These are phyloP conservation scores for Lobophora halterata DNA, from an alignment of 2,888 invertebrate genomes.

Conservation along the genomic window DNA sequence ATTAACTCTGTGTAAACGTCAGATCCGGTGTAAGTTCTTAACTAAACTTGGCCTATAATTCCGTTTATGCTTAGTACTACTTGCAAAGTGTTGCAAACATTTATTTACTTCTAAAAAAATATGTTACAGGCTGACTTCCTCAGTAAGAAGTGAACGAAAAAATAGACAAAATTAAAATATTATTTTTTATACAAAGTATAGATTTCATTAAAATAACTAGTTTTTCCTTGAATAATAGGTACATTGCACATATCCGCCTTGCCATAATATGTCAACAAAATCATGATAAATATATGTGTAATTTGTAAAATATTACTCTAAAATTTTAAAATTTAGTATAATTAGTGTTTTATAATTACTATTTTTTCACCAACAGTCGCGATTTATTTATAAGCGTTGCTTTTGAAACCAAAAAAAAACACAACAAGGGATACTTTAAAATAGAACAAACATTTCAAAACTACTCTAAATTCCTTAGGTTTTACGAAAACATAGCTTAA, in stretches of 20 bases:
- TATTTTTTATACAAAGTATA: no score
- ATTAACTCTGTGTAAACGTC: background rate
- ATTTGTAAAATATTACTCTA: constrained; percentile 6
- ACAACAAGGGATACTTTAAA: constrained; percentile 6
- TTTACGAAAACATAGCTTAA: background rate
- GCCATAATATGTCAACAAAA: constrained; percentile 7
- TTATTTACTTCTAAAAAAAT: no score
- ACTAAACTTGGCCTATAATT: background rate
- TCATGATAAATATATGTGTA: constrained; percentile 8
- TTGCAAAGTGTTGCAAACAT: background rate
- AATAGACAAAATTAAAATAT: no score
- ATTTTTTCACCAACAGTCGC: constrained; percentile 6
- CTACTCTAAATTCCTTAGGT: constrained; percentile 2
- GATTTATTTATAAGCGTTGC: constrained; percentile 12
- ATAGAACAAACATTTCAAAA: constrained; percentile 10
- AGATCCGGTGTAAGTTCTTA: no score
- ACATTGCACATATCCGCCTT: constrained; percentile 14
- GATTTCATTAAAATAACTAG: no score
- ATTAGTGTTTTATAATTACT: constrained; percentile 3
- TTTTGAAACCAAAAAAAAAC: constrained; percentile 23
- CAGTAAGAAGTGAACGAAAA: no score
- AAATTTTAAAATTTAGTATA: background rate
- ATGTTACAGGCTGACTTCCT: no score
- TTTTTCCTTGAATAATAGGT: constrained; percentile 1
- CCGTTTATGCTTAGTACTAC: background rate